Evolutionary conservation across 2,888 invertebrate genomes (phyloP).

Genomic region (Callimorpha dominula): DNA sequence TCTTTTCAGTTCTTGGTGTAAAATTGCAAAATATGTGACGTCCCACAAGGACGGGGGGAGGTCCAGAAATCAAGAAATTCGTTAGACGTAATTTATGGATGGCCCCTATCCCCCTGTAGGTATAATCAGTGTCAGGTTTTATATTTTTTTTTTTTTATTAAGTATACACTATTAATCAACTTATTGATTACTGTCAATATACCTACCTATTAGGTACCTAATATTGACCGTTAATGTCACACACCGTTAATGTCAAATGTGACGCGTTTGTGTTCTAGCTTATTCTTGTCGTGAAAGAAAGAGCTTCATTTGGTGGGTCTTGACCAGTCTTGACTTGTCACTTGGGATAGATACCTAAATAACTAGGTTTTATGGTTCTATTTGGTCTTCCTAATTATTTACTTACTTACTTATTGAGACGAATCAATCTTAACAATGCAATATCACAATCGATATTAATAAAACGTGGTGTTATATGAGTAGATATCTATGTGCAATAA

Average conservation of each 20-base stretch:
- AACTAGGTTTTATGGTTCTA: no score
- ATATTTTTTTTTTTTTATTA: no score
- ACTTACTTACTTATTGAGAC: background rate
- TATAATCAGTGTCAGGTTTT: background rate
- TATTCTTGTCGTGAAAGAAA: background rate
- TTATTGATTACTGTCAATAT: background rate
- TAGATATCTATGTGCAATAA: conserved; percentile 3
- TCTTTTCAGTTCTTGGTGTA: no score
- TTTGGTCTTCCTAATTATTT: background rate
- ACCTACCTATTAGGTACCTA: background rate
- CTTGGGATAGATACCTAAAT: no score
- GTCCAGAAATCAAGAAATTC: no score
- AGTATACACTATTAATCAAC: background rate
- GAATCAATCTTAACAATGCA: background rate
- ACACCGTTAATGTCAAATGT: background rate
- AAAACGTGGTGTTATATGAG: background rate
- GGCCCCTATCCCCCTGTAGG: no score
- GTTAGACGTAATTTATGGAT: no score
- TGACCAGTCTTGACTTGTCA: no score
- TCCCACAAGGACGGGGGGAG: no score
- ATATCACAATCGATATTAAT: background rate
- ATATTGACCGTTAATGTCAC: background rate
- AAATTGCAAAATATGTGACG: no score
- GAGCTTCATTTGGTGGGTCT: no score
- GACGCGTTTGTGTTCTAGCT: background rate